Evolutionary conservation across 35 echinoderm and acorn worm species (phyloP).

Genomic region (Stichopus chloronotus): DNA sequence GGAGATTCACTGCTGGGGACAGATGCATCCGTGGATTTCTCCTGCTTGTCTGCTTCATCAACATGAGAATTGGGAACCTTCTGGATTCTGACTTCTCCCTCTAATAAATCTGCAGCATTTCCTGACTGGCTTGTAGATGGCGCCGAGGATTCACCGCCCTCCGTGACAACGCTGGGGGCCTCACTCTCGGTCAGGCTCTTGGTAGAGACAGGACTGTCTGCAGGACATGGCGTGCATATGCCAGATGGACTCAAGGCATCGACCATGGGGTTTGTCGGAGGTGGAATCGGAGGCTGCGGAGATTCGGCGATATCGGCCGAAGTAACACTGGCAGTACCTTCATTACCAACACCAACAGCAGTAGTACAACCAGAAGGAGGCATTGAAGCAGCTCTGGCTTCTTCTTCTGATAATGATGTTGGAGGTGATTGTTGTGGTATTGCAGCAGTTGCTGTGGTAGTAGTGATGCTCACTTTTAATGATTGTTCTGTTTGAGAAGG

Average conservation of each 20-base stretch:
- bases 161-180: not conserved
- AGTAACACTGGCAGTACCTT: conserved; percentile 25
- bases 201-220: conserved; percentile 35
- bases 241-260: conserved; percentile 54
- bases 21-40: not conserved
- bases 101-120: conserved; percentile 50
- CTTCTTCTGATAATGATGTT: not conserved
- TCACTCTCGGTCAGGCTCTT: conserved; percentile 16
- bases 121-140: not conserved
- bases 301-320: not conserved
- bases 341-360: conserved; percentile 16
- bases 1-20: not conserved
- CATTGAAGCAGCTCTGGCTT: not conserved
- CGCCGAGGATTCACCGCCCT: not conserved
- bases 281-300: conserved; percentile 47
- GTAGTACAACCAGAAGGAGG: not conserved
- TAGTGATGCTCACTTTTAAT: not conserved
- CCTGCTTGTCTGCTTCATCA: conserved; percentile 39
- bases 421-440: conserved; percentile 19
- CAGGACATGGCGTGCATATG: conserved; percentile 7
- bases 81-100: conserved; percentile 90
- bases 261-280: conserved; percentile 51
- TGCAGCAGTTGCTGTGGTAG: conserved; percentile 26
- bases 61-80: conserved; percentile 88
- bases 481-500: not conserved